Conservation (phyloP, 2,888 invertebrate genomes). For the Hartigia nigra region DNA sequence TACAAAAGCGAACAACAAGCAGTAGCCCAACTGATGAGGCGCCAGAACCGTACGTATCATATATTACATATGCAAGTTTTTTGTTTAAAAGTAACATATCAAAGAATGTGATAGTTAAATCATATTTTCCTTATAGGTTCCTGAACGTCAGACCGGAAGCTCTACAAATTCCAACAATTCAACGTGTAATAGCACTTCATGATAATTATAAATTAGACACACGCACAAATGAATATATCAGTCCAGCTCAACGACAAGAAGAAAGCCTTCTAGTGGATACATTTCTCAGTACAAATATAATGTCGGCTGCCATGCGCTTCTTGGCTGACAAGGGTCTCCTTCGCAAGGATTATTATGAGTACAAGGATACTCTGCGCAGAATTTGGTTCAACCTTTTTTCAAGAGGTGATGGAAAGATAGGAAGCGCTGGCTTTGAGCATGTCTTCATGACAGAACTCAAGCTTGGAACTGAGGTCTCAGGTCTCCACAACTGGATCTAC, state of each 20-base stretch:
- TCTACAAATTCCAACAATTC: constrained; percentile 78
- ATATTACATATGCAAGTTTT: neutral
- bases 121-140: constrained; percentile 69
- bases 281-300: constrained; percentile 68
- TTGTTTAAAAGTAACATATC: neutral
- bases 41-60: constrained; percentile 76
- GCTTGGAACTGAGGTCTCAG: constrained; percentile 77
- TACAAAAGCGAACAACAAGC: constrained; percentile 81
- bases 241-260: constrained; percentile 68
- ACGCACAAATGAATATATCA: constrained; percentile 80
- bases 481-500: constrained; percentile 93
- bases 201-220: constrained; percentile 89
- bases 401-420: constrained; percentile 78
- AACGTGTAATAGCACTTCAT: constrained; percentile 75
- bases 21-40: constrained; percentile 78
- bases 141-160: constrained; percentile 73
- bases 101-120: neutral
- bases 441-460: constrained; percentile 90
- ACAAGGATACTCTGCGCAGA: constrained; percentile 78
- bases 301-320: constrained; percentile 68
- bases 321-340: constrained; percentile 65
- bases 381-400: constrained; percentile 88
- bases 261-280: constrained; percentile 61
- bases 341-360: constrained; percentile 67
- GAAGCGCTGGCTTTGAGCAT: constrained; percentile 94